Evolutionary conservation across 2,888 invertebrate species (phyloP), one percentile per base, ranked within the genome.

Genomic region (Deilephila elpenor): DNA sequence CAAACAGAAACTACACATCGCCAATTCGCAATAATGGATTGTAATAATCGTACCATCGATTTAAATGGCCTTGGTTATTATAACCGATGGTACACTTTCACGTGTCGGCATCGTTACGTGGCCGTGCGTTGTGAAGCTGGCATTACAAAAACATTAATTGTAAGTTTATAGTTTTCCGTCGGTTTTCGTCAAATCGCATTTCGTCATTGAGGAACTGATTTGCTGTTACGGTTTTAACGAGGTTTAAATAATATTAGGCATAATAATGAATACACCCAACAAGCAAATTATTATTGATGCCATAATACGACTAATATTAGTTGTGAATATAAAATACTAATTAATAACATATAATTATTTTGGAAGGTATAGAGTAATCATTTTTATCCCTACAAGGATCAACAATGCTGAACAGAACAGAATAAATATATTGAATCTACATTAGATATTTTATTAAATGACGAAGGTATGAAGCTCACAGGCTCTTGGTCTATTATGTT

Each of bases 31-130:
- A 56, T 56, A 56, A 56, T 19, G 3, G 56, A 51, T 51, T 25
- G 32, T 34, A 34, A 67, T 51, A 44, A 67, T 64, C 64, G 37
- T 44, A 44, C n/a, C 44, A 67, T 44, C 51, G 14, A 67, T 51
- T 51, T 51, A 25, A 56, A 56, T n/a, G 20, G 4, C 32, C 32
- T 62, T 34, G 62, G n/a, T 62, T 37, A 61, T 37, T 37, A 62
- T 17, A 37, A 37, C 51, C 67, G 67, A 51, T 51, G 34, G 17
- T 44, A 44, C 14, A 67, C 67, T 67, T 67, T 67, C 67, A 17
- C 67, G 67, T 44, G 51, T 67, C 64, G 64, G 44, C 20, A n/a
- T 64, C 51, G 67, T 67, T 17, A 56, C 56, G 56, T n/a, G 6
- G 44, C 11, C 44, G 5, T 51, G 51, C 17, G 67, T 25, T 67